phyloP scores from a whole-genome alignment of 1,140 invertebrate species.

The Zaprionus inermis region DNA sequence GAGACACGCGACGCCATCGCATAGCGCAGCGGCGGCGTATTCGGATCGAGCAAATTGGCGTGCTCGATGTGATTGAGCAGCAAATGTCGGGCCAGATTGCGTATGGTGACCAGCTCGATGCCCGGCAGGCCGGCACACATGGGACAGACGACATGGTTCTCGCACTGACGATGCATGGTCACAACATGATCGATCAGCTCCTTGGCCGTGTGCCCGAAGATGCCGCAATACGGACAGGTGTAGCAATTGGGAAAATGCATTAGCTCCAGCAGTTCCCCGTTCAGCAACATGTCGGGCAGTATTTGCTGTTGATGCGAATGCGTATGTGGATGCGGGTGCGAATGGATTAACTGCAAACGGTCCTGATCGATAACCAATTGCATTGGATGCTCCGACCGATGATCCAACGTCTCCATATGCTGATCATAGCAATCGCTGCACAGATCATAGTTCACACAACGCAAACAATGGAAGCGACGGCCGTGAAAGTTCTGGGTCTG shows the following conservation, averaged over 20 bases:
- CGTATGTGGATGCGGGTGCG: neutral
- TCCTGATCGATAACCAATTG: constrained; percentile 44
- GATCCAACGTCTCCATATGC: constrained; percentile 49
- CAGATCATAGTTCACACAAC: constrained; percentile 62
- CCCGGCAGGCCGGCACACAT: constrained; percentile 55
- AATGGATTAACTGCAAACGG: neutral
- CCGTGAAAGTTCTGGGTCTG: constrained; percentile 52
- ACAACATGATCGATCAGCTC: constrained; percentile 61
- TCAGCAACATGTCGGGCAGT: constrained; percentile 14
- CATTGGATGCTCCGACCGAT: constrained; percentile 60
- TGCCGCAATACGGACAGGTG: constrained; percentile 61
- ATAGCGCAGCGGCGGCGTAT: constrained; percentile 47
- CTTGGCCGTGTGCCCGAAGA: constrained; percentile 54
- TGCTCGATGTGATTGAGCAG: constrained; percentile 64
- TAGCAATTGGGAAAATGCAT: constrained; percentile 66
- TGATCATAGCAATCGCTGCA: constrained; percentile 63
- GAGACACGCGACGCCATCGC: constrained; percentile 22
- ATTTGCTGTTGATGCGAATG: neutral
- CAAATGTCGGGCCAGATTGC: constrained; percentile 58
- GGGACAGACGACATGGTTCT: constrained; percentile 63
- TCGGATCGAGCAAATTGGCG: constrained; percentile 61
- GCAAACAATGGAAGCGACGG: constrained; percentile 62
- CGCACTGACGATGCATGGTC: constrained; percentile 38
- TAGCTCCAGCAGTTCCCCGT: constrained; percentile 40
- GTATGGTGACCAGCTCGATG: constrained; percentile 48